Evolutionary conservation across 23 tunicate species (phyloP), one percentile per base, ranked within the genome.

Genomic region (Styela clava): DNA sequence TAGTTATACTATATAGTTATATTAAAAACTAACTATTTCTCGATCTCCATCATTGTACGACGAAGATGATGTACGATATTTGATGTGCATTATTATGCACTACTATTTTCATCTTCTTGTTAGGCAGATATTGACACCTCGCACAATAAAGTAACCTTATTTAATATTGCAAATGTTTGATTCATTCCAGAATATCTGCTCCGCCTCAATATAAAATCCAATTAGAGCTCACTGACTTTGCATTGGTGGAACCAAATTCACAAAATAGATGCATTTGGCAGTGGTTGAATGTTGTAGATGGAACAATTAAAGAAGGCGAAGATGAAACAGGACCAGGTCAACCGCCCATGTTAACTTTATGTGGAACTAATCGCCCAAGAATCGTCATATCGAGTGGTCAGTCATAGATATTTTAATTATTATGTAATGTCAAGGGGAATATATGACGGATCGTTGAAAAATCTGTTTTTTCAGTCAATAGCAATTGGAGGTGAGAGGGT

Each of bases 211-310:
- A 31, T n/a, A 73, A 31, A 73, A 31, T 73, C 0, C 27, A 73
- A 16, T 31, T 73, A 16, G 51, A 73, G n/a, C 16, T 73, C 2
- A 1, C 78, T 19, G 32, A 24, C 18, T 73, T 73, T 24, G 20
- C 30, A 16, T 27, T 73, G 16, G 56, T 35, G 16, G 26, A 28
- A 31, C 56, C 78, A 73, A 34, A 73, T 22, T 16, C 18, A 24
- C 30, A 73, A 20, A 73, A 73, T 23, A 28, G 32, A 23, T 73
- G 78, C 52, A n/a, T 73, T n/a, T 73, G 78, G 78, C 78, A 73
- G 32, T 73, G 78, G 78, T 31, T 73, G 2, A 73, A 73, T 73
- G 2, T 73, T 35, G n/a, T 73, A 16, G 78, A 73, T 23, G 78
- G 78, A 33, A 27, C 19, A 61, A 25, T 65, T 5, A 16, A 5